A percentile compares a stretch with the other conserved stretches of the same genome.
Evolutionary conservation across 2,888 invertebrate species (phyloP).

Genomic region (Leptothorax acervorum): DNA sequence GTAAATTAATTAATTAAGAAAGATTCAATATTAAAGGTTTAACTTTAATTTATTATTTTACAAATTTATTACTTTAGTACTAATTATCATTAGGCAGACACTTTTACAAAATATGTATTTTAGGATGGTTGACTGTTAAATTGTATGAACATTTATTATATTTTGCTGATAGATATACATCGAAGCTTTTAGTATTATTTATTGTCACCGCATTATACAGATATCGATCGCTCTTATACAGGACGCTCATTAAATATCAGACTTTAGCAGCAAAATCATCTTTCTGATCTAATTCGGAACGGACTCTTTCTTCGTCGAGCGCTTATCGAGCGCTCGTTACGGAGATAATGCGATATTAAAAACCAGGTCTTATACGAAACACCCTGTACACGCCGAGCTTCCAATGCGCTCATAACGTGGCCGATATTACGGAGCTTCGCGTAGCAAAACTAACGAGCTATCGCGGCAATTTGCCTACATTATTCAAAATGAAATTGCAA

Average conservation of each 20-base stretch:
- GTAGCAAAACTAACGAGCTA: constrained; percentile 38
- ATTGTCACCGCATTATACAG: constrained; percentile 14
- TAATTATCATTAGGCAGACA: neutral
- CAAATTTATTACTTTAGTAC: neutral
- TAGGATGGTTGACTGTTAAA: neutral
- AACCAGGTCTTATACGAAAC: constrained; percentile 48
- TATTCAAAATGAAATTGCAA: constrained; percentile 37
- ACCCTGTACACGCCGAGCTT: constrained; percentile 13
- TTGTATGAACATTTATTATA: constrained; percentile 30
- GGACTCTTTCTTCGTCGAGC: constrained; percentile 43
- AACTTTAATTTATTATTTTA: constrained; percentile 13
- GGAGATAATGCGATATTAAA: constrained; percentile 52
- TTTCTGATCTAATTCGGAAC: constrained; percentile 27
- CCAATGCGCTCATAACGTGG: constrained; percentile 34
- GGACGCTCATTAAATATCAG: constrained; percentile 35
- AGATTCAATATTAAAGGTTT: neutral
- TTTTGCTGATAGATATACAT: constrained; percentile 19
- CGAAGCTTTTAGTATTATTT: constrained; percentile 31
- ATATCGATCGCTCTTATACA: constrained; percentile 14
- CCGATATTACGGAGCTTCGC: constrained; percentile 38
- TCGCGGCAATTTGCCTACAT: constrained; percentile 37
- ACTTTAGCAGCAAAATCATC: constrained; percentile 35
- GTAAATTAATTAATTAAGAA: neutral
- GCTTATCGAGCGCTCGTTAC: constrained; percentile 46
- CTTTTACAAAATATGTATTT: neutral